Evolutionary conservation across 1,140 invertebrate species (phyloP).

Genomic region (Teleogryllus occipitalis): DNA sequence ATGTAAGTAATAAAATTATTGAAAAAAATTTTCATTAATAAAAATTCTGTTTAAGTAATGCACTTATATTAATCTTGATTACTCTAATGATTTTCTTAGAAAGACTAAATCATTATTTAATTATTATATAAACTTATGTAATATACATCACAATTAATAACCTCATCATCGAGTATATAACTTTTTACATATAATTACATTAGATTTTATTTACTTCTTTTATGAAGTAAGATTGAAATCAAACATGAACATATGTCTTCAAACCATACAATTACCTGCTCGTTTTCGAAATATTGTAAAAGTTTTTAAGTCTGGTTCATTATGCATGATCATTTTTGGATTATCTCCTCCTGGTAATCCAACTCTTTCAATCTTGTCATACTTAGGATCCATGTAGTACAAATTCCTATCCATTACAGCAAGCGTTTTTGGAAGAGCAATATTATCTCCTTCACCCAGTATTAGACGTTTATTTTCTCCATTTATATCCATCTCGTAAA

Average conservation of each 20-base stretch:
- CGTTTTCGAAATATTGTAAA: slow-evolving; percentile 79
- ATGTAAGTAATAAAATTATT: not conserved
- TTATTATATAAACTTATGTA: too few species aligned
- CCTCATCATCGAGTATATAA: too few species aligned
- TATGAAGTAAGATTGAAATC: too few species aligned
- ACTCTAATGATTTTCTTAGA: not conserved
- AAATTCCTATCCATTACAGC: slow-evolving; percentile 74
- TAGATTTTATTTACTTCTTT: too few species aligned
- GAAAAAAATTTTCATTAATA: not conserved
- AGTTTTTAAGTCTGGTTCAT: slow-evolving; percentile 78
- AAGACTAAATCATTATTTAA: too few species aligned
- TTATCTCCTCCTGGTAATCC: slow-evolving; percentile 77
- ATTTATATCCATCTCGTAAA: slow-evolving; percentile 64
- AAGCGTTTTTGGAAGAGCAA: slow-evolving; percentile 70
- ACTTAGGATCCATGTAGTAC: slow-evolving; percentile 82
- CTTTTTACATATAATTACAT: too few species aligned
- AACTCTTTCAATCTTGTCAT: slow-evolving; percentile 82
- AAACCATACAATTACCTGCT: not conserved
- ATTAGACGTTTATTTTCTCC: slow-evolving; percentile 62
- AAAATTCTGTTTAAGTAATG: not conserved
- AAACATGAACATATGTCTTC: too few species aligned
- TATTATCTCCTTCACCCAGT: slow-evolving; percentile 57
- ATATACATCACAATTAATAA: too few species aligned
- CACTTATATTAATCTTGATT: not conserved
- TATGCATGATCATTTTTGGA: slow-evolving; percentile 68